Percentiles rank a stretch among this genome's conserved stretches.
Conservation (phyloP, 1,140 invertebrate species). For the Pseudomyrmex pallidus region DNA sequence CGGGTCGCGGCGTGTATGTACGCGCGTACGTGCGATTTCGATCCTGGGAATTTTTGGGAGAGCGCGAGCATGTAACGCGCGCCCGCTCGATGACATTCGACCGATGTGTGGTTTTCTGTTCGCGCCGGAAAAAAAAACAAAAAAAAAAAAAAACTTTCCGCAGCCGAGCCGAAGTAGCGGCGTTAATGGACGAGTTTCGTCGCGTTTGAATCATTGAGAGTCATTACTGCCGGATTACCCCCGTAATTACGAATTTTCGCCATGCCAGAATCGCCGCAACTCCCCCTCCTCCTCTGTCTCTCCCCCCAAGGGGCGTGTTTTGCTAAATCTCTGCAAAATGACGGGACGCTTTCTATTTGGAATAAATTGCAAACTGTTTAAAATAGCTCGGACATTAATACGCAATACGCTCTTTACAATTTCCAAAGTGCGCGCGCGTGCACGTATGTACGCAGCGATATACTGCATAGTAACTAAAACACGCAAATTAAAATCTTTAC, state of each 20-base stretch:
- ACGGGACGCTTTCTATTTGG: not conserved
- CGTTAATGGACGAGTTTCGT: conserved; percentile 46
- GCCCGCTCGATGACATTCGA: conserved; percentile 18
- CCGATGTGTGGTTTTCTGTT: conserved; percentile 33
- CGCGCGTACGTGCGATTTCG: conserved; percentile 28
- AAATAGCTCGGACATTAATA: not conserved
- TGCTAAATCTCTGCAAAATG: conserved; percentile 13
- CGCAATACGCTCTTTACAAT: not conserved
- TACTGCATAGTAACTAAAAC: not conserved
- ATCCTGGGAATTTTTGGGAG: conserved; percentile 41
- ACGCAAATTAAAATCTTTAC: no score
- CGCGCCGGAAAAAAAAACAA: not conserved
- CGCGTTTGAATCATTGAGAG: conserved; percentile 34
- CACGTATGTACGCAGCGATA: not conserved
- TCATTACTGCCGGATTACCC: conserved; percentile 44
- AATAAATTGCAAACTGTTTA: conserved; percentile 22
- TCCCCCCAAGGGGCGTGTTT: not conserved
- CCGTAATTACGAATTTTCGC: conserved; percentile 50
- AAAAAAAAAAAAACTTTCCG: conserved; percentile 47
- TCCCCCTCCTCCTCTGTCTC: no score
- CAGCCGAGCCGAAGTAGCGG: not conserved
- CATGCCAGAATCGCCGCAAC: not conserved
- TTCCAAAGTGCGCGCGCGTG: not conserved
- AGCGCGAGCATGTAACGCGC: not conserved
- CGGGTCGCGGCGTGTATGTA: conserved; percentile 33